These are phyloP conservation scores for Nothoprocta perdicaria DNA, from an alignment of 2,113 vertebrate genomes.

Conservation along the genomic window DNA sequence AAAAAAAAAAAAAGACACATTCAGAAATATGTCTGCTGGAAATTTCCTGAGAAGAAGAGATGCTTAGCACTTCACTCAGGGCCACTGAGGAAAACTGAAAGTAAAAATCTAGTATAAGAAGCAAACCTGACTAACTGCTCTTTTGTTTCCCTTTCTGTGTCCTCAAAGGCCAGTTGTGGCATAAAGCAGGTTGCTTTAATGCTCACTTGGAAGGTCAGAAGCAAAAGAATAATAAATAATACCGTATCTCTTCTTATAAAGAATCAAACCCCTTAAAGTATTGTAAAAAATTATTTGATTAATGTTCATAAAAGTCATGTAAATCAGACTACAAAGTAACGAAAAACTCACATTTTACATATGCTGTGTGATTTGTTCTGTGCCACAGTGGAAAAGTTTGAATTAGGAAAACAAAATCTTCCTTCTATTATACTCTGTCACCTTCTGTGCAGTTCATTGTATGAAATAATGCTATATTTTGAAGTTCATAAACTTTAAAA, in stretches of 20 bases:
- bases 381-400: not conserved
- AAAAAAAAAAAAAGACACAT: not conserved
- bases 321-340: not conserved
- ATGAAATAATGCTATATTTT: not conserved
- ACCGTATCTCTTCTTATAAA: not conserved
- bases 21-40: not conserved
- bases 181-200: not conserved
- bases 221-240: not conserved
- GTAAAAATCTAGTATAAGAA: not conserved
- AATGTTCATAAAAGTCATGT: not conserved
- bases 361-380: not conserved
- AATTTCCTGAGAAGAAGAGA: not conserved
- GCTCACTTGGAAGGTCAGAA: not conserved
- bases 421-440: not conserved
- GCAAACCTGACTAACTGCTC: not conserved
- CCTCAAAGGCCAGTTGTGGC: not conserved
- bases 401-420: fast-evolving
- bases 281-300: not conserved
- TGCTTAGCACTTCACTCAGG: not conserved
- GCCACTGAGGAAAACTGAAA: not conserved
- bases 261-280: not conserved
- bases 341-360: not conserved
- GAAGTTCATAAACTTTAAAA: not conserved
- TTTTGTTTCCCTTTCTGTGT: fast-evolving
- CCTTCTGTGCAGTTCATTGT: not conserved